These are phyloP conservation scores for Porphyrio hochstetteri DNA, from an alignment of 2,113 vertebrate species.

Conservation along the genomic window DNA sequence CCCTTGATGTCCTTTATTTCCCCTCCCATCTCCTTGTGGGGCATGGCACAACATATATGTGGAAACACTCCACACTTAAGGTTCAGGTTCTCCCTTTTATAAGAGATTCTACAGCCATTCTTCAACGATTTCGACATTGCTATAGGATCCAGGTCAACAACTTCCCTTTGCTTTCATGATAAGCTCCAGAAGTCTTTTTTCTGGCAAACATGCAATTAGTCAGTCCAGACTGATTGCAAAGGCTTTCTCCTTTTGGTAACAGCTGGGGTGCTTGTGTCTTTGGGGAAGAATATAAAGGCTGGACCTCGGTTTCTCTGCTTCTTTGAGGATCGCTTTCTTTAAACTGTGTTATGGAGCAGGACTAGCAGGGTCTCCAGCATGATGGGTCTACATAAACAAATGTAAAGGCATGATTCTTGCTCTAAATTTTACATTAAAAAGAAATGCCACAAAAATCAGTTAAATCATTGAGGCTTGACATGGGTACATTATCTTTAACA, in stretches of 20 bases:
- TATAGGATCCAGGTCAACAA: not conserved
- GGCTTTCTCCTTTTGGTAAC: not conserved
- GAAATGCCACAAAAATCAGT: not conserved
- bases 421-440: not conserved
- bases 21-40: not conserved
- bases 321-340: not conserved
- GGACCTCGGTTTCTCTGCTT: constrained; percentile 27
- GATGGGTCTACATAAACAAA: not conserved
- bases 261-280: not conserved
- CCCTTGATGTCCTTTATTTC: not conserved
- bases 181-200: not conserved
- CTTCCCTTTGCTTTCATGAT: not conserved
- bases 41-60: accelerated
- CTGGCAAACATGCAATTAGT: not conserved
- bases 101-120: not conserved
- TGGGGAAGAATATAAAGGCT: not conserved
- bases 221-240: not conserved
- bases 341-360: not conserved
- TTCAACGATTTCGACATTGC: not conserved
- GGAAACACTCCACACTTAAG: not conserved
- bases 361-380: not conserved
- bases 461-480: not conserved
- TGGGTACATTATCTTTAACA: not conserved
- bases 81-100: not conserved
- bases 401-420: not conserved